phyloP scores from a whole-genome alignment of 1,140 invertebrate species.

The Zaprionus inermis region DNA sequence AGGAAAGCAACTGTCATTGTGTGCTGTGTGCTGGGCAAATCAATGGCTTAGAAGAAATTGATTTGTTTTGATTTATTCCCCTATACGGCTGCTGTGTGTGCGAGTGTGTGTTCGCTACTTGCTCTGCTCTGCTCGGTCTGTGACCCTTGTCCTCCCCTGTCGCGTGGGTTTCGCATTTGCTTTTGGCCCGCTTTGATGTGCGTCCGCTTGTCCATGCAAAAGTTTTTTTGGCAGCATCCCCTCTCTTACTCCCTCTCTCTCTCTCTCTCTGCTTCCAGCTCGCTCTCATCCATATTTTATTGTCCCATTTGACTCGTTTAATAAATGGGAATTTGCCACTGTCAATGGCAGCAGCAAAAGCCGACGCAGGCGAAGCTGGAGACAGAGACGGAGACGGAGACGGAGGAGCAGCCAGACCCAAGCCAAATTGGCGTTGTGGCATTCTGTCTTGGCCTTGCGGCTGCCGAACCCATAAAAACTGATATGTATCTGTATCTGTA shows the following conservation, averaged over 20 bases:
- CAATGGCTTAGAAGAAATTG: conserved; percentile 65
- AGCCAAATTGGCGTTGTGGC: conserved; percentile 26
- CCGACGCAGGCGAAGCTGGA: no score
- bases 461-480: conserved; percentile 51
- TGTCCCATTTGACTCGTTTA: conserved; percentile 56
- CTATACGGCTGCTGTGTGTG: conserved; percentile 1
- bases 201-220: conserved; percentile 42
- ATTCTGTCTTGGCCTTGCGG: neutral
- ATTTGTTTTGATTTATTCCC: conserved; percentile 67
- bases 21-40: conserved; percentile 36
- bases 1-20: conserved; percentile 51
- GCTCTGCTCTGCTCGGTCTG: neutral
- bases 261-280: neutral
- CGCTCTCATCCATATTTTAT: conserved; percentile 51
- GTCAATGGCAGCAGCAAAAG: conserved; percentile 34
- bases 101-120: conserved; percentile 16
- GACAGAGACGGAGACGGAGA: neutral
- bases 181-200: conserved; percentile 29
- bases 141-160: conserved; percentile 5
- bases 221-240: conserved; percentile 36
- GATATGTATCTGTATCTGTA: conserved; percentile 36
- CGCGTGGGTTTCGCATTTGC: conserved; percentile 14
- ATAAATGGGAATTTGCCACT: conserved; percentile 58
- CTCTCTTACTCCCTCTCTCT: neutral
- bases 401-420: neutral